Conservation (phyloP, 1,140 invertebrate species). For the Hycleus phaleratus region DNA sequence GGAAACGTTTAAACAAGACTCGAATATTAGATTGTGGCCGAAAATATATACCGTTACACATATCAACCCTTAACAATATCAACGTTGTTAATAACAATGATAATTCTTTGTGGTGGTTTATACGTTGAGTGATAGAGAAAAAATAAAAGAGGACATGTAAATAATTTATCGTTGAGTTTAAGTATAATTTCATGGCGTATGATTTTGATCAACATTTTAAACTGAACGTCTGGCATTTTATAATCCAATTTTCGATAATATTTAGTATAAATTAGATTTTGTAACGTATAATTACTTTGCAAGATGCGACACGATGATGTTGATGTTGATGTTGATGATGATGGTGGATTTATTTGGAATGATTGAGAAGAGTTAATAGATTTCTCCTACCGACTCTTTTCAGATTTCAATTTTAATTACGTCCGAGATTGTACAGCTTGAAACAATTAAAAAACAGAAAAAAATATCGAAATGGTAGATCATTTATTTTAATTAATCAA, state of each 20-base stretch:
- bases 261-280: conserved; percentile 19
- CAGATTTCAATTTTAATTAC: conserved; percentile 3
- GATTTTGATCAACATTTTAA: conserved; percentile 19
- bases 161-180: conserved; percentile 12
- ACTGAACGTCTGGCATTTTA: conserved; percentile 16
- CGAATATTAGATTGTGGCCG: conserved; percentile 10
- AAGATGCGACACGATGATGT: too few species aligned
- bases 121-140: background rate
- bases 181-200: conserved; percentile 19
- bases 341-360: background rate
- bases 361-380: conserved; percentile 13
- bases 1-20: conserved; percentile 25
- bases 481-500: conserved; percentile 16
- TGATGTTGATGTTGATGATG: too few species aligned
- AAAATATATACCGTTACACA: background rate
- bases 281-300: background rate
- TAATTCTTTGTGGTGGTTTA: background rate
- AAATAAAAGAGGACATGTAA: conserved; percentile 14
- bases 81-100: background rate
- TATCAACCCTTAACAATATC: background rate
- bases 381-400: conserved; percentile 8
- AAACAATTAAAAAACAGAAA: conserved; percentile 1
- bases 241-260: conserved; percentile 20
- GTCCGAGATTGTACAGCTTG: too few species aligned
- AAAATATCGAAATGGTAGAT: background rate